Conservation (phyloP, 2,888 invertebrate species). For the Lamellibrachia columna region DNA sequence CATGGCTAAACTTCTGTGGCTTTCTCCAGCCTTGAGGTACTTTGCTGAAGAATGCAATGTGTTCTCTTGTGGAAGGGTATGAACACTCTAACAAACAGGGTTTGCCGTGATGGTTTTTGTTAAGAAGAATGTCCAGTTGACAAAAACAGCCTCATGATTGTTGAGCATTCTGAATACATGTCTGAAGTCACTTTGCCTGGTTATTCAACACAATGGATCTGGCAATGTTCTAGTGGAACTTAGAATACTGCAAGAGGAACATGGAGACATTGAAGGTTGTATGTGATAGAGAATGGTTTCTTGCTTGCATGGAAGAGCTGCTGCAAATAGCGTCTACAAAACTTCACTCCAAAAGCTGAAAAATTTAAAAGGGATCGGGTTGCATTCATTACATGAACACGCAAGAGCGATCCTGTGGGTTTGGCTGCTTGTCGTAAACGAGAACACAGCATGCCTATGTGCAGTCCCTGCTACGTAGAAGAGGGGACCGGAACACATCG, state of each 20-base stretch:
- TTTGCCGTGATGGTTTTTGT: neutral
- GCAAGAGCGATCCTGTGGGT: neutral
- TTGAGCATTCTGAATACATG: neutral
- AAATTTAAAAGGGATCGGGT: neutral
- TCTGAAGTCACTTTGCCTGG: neutral
- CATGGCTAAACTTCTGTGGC: neutral
- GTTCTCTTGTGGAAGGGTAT: neutral
- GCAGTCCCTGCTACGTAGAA: neutral
- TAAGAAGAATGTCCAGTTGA: neutral
- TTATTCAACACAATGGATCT: neutral
- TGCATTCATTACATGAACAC: neutral
- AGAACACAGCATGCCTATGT: slow-evolving; percentile 7
- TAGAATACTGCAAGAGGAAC: neutral
- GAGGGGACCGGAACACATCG: neutral
- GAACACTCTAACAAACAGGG: neutral
- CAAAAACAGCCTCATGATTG: neutral
- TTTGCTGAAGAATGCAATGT: neutral
- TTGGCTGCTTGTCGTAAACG: neutral
- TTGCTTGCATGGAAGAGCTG: neutral
- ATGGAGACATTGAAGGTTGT: neutral
- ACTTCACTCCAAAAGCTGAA: slow-evolving; percentile 3
- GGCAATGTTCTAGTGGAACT: neutral
- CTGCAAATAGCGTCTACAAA: neutral
- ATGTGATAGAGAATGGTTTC: neutral
- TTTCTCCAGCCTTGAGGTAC: neutral